Percentiles rank a stretch among this genome's conserved stretches.
These are phyloP conservation scores for Hyposoter dolosus DNA, from an alignment of 2,888 invertebrate species.

Conservation along the genomic window DNA sequence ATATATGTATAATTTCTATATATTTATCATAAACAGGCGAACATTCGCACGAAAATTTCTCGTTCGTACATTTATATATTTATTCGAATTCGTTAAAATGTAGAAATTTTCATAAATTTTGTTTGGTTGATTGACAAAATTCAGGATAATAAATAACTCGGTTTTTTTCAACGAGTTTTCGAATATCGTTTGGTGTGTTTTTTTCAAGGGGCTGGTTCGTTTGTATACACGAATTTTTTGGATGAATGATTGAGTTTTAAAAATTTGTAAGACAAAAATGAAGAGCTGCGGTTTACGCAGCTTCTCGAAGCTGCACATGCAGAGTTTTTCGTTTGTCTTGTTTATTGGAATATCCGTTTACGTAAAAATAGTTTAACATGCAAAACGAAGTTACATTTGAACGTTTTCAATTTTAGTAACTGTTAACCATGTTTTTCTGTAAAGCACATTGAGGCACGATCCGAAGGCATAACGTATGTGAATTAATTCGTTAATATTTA, in stretches of 20 bases:
- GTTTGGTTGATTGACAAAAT: background rate
- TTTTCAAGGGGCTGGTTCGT: slow-evolving; percentile 38
- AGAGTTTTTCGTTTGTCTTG: slow-evolving; percentile 1
- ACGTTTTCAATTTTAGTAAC: slow-evolving; percentile 45
- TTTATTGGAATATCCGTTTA: background rate
- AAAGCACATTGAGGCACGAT: slow-evolving; percentile 60
- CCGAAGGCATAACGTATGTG: slow-evolving; percentile 47
- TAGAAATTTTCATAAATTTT: background rate
- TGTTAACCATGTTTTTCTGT: slow-evolving; percentile 42
- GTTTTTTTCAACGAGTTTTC: slow-evolving; percentile 34
- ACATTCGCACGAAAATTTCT: slow-evolving; percentile 39
- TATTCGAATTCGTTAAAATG: background rate
- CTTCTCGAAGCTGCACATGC: background rate
- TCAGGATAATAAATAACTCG: slow-evolving; percentile 19
- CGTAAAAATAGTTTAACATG: slow-evolving; percentile 9
- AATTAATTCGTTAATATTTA: slow-evolving; percentile 18
- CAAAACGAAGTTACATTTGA: background rate
- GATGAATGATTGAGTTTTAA: background rate
- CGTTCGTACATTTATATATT: slow-evolving; percentile 35
- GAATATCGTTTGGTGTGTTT: slow-evolving; percentile 15
- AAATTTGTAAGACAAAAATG: background rate
- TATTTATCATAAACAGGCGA: slow-evolving; percentile 38
- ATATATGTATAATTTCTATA: slow-evolving; percentile 12
- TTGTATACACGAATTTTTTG: background rate
- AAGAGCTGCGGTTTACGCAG: background rate